A percentile compares a stretch with the other conserved stretches of the same genome.
phyloP scores from a whole-genome alignment of 1,140 invertebrate species.

The Scylla paramamosain region DNA sequence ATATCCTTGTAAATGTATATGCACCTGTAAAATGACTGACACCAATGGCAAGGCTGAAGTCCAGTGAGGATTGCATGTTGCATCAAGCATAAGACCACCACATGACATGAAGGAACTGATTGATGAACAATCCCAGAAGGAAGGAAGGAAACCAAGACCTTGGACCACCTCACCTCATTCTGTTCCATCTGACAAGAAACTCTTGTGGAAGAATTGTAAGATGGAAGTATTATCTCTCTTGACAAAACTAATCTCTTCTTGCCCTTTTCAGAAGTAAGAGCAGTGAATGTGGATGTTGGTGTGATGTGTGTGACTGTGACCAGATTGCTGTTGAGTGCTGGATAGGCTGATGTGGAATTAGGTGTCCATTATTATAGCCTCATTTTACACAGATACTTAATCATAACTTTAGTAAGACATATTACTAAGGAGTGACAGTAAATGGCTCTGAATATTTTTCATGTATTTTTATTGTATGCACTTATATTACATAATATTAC shows the following conservation, averaged over 20 bases:
- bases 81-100: not conserved
- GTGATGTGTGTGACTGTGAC: not conserved
- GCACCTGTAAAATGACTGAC: slow-evolving; percentile 10
- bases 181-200: not conserved
- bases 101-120: not conserved
- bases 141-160: not conserved
- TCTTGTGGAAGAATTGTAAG: slow-evolving; percentile 1
- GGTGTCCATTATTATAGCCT: too few species aligned
- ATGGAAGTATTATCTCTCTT: not conserved
- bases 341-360: too few species aligned
- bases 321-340: too few species aligned
- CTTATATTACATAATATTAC: too few species aligned
- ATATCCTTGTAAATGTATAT: not conserved
- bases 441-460: too few species aligned
- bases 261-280: not conserved
- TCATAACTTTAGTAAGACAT: too few species aligned
- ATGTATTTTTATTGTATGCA: too few species aligned
- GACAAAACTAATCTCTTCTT: not conserved
- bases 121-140: not conserved
- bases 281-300: not conserved
- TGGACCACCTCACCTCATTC: not conserved
- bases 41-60: not conserved
- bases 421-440: too few species aligned
- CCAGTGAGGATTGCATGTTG: slow-evolving; percentile 5
- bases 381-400: too few species aligned